phyloP scores from a whole-genome alignment of 2,113 vertebrate species.

The Otus sunia region DNA sequence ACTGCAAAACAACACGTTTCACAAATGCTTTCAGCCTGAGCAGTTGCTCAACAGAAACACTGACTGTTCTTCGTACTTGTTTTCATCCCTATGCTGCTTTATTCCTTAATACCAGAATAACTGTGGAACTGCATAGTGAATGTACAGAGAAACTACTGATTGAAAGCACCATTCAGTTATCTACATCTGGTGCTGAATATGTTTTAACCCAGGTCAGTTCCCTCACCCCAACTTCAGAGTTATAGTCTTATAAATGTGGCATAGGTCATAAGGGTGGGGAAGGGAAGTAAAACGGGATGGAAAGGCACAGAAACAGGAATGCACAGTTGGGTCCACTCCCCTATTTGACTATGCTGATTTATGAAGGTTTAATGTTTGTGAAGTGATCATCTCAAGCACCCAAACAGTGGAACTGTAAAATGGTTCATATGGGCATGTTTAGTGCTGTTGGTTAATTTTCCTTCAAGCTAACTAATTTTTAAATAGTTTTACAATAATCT shows the following conservation, averaged over 20 bases:
- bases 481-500: background rate
- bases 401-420: background rate
- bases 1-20: background rate
- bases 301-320: background rate
- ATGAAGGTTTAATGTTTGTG: background rate
- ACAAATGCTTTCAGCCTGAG: background rate
- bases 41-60: background rate
- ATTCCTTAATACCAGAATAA: background rate
- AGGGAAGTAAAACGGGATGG: background rate
- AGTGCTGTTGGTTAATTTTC: background rate
- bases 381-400: background rate
- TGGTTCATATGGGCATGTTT: background rate
- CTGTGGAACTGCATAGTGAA: background rate
- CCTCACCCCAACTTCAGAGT: fast-evolving
- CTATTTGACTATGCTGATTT: background rate
- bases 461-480: background rate
- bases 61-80: background rate
- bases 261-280: background rate
- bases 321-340: background rate
- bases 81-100: background rate
- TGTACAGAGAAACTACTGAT: background rate
- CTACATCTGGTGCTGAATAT: background rate
- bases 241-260: background rate
- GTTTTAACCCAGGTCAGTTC: background rate
- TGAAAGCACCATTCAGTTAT: background rate